Evolutionary conservation across 2,797 vertebrate genomes (phyloP), one percentile per base, ranked within the genome.

Genomic region (Manis pentadactyla): DNA sequence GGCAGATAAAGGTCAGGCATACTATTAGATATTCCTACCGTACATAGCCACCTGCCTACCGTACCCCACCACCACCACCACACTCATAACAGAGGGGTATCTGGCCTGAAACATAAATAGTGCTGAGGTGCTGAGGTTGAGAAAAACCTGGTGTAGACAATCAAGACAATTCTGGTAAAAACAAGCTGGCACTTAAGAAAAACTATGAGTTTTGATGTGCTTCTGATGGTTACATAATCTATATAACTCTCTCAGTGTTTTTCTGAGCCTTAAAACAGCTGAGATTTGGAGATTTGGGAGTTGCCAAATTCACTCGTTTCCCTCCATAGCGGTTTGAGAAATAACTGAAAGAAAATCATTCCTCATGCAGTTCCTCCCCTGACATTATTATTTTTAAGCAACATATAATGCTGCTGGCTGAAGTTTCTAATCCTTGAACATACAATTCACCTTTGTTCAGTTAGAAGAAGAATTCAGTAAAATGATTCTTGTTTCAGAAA

Each of bases 401-500:
- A 49, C 31, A 82, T 31, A n/a, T 73, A 91, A 57, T 53, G 37
- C 42, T 89, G 3, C 12, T 42, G 46, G 7, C 7, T 84, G 1
- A 73, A 71, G n/a, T 59, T 86, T 57, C 75, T 59, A 87, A 93
- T n/a, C 9, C n/a, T 78, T 46, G 25, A 25, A 34, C 29, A 1
- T 85, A 17, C 42, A 63, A 5, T 68, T 92, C 34, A 86, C 5
- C 18, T 87, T 73, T 88, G 31, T 77, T 94, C 1, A 51, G 25
- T 90, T 83, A 39, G 74, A 82, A 73, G 71, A 77, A 19, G 55
- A 77, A 78, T 90, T 90, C 21, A 57, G 39, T 71, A 68, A 93
- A 71, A 63, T 77, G 29, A 77, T 57, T 71, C 23, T 57, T 64
- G 34, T 7, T 81, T 37, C 75, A 49, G 13, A 55, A 66, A 79